A percentile compares a stretch with the other conserved stretches of the same genome.
These are phyloP conservation scores for Lagocephalus sceleratus DNA, from an alignment of 2,797 vertebrate species.

Conservation along the genomic window DNA sequence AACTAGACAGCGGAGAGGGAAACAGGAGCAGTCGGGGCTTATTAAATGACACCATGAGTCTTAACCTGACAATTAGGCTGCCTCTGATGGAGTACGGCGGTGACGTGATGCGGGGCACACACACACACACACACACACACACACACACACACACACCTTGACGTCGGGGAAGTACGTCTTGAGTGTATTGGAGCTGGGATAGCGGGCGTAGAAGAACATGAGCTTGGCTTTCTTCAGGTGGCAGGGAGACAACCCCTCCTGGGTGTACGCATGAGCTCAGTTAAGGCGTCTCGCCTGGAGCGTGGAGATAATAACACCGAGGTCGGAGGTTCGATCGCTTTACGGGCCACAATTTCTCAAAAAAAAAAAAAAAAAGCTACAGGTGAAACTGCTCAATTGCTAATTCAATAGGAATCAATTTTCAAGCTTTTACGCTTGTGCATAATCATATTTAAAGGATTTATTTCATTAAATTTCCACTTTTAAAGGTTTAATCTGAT, in stretches of 20 bases:
- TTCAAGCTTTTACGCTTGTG: too few relatives aligned
- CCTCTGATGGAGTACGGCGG: too few relatives aligned
- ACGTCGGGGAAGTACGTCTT: slow-evolving; percentile 83
- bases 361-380: not conserved
- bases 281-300: slow-evolving; percentile 56
- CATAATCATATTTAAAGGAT: too few relatives aligned
- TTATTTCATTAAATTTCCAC: too few relatives aligned
- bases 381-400: not conserved
- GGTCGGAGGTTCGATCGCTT: too few relatives aligned
- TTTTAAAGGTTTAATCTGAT: not conserved
- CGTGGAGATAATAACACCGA: too few relatives aligned
- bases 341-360: too few relatives aligned
- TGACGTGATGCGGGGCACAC: too few relatives aligned
- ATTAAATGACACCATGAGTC: too few relatives aligned
- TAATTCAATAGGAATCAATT: too few relatives aligned
- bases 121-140: too few relatives aligned
- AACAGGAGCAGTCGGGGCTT: slow-evolving; percentile 19
- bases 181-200: slow-evolving; percentile 81
- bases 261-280: slow-evolving; percentile 64
- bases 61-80: too few relatives aligned
- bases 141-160: slow-evolving; percentile 67
- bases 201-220: slow-evolving; percentile 82
- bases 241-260: slow-evolving; percentile 81
- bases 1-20: slow-evolving; percentile 60
- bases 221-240: slow-evolving; percentile 85